Evolutionary conservation across 2,797 vertebrate genomes (phyloP), one percentile per base, ranked within the genome.

Genomic region (Gymnoscopelus braueri): DNA sequence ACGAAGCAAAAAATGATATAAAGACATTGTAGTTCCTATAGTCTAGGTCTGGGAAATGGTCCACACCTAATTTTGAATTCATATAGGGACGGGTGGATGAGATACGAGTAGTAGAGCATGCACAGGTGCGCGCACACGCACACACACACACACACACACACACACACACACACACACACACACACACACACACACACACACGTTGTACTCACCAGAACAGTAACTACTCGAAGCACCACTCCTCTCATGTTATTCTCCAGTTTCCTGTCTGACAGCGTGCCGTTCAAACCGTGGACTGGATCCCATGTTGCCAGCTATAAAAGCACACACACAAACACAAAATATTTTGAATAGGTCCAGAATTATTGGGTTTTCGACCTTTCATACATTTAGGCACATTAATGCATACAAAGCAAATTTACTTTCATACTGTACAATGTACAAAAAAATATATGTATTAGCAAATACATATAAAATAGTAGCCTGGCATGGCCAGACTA

Each of bases 221-320:
- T 98, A 53, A 98, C 98, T 15, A 99, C 95, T 3, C 97, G 95
- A 0, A 99, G 93, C 65, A 98, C 96, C 51, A 99, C 96, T 6
- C 98, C 98, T 72, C 97, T 91, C 97, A 99, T 99, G 87, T 99
- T 99, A 75, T 99, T 99, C 86, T 99, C 98, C 91, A 99, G 83
- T 80, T 97, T 98, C 81, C 97, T 95, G 92, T 99, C 98, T 1
- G 96, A 97, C 72, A 99, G 90, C 0, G 97, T 98, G 56, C 98
- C 98, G 53, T 99, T 99, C 76, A 99, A 85, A 69, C 98, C 97
- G 0, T 96, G 96, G 53, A 96, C 63, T 0, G 97, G 98, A 85
- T 97, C 98, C 98, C 98, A 99, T 23, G 96, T 97, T n/a, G 95
- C 97, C 5, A 99, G 95, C 97, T 99, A 89, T 63, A 94, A 93